Evolutionary conservation across 2,888 invertebrate genomes (phyloP).

Genomic region (Cephus rjabovi): DNA sequence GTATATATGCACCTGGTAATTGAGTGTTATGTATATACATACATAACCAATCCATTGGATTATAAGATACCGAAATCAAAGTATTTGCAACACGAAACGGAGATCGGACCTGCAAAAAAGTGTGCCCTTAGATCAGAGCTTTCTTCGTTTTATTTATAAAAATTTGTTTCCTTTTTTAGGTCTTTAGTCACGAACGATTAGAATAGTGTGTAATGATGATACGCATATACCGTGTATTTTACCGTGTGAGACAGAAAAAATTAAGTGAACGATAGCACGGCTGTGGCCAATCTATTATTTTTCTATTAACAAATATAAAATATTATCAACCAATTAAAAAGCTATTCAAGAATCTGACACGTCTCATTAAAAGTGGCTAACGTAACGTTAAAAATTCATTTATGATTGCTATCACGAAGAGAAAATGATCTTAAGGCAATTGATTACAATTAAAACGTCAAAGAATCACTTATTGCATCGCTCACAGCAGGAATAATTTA

Average conservation of each 20-base stretch:
- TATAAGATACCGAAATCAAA: conserved; percentile 39
- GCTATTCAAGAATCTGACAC: neutral
- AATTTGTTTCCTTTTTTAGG: neutral
- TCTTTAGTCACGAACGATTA: neutral
- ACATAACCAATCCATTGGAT: conserved; percentile 26
- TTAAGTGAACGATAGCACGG: neutral
- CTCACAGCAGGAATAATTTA: neutral
- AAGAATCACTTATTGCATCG: neutral
- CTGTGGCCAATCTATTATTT: neutral
- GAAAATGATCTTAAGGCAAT: neutral
- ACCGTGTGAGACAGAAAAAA: neutral
- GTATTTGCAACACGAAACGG: conserved; percentile 24
- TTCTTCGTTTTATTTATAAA: neutral
- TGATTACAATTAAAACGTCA: neutral
- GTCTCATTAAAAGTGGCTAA: neutral
- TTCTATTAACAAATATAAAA: neutral
- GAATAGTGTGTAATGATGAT: neutral
- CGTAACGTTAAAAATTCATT: neutral
- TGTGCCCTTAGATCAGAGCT: conserved; percentile 28
- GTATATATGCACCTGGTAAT: neutral
- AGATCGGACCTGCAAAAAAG: conserved; percentile 37
- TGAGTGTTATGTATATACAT: neutral
- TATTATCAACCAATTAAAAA: neutral
- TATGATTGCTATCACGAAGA: neutral
- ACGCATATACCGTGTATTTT: neutral